Base-by-base conservation (phyloP, 2,888 invertebrate species). In the Tachina grossa region DNA sequence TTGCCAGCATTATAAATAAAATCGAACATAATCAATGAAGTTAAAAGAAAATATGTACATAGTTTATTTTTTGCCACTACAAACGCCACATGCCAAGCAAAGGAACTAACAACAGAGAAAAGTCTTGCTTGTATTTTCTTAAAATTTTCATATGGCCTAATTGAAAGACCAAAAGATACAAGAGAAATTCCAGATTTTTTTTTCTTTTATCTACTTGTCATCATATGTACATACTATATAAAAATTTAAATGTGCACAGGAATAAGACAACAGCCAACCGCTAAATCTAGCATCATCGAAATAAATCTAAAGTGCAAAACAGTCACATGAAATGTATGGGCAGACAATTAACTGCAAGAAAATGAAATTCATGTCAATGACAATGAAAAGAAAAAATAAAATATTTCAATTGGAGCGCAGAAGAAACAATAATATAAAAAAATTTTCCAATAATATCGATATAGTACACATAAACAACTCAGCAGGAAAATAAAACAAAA, bases 21-120 rank as follows among this genome's bases (percentile, higher is more conserved):
- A 85, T 68, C 71, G 66, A 85, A 83, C 55, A 76, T 66, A 85
- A 85, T 85, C 85, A 83, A 85, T 85, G 76, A 66, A 75, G 59
- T 45, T 47, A 55, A 14, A 65, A 22, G 3, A 51, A 59, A 78
- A 51, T 49, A 13, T 0, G n/a, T n/a, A n/a, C n/a, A n/a, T n/a
- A n/a, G n/a, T 59, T 74, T 65, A 57, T 49, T 49, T 74, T 57
- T 41, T 68, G 51, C 51, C 55, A 71, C 43, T n/a, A 55, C 57
- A 66, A 11, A 78, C 59, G 68, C 83, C 83, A 72, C 83, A 83
- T 83, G 77, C 83, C 59, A 78, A 83, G 83, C 8, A 16, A 47
- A 59, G 53, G 41, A 59, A 61, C 69, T 61, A 45, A 51, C 69
- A 45, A 51, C 68, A 55, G 53, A 65, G 57, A 31, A 31, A 31